These are phyloP conservation scores for Melanostigma gelatinosum DNA, from an alignment of 2,113 vertebrate genomes.

Conservation along the genomic window DNA sequence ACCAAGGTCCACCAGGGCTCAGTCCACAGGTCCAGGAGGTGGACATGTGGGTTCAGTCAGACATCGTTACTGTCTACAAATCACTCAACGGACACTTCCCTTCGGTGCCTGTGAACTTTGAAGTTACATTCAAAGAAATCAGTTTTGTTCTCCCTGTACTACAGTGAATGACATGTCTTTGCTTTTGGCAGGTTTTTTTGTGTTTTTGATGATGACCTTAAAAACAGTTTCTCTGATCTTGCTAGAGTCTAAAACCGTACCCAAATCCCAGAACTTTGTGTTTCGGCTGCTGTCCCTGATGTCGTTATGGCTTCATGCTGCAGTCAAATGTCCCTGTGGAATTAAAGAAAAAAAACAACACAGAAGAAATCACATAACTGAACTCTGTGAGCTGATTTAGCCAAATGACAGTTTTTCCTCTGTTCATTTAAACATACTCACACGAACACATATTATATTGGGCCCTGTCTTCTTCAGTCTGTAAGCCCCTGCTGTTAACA, in stretches of 20 bases:
- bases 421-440: constrained; percentile 32
- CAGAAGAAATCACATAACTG: background rate
- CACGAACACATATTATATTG: constrained; percentile 31
- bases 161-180: background rate
- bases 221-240: background rate
- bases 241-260: background rate
- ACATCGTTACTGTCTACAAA: background rate
- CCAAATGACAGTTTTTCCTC: background rate
- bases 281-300: background rate
- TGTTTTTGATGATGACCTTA: background rate
- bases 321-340: background rate
- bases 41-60: background rate
- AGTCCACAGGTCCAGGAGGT: background rate
- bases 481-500: constrained; percentile 29
- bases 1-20: background rate
- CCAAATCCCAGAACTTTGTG: background rate
- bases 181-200: background rate
- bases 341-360: background rate
- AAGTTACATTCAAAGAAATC: background rate
- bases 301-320: background rate
- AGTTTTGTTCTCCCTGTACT: background rate
- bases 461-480: constrained; percentile 10
- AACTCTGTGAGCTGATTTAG: background rate
- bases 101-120: background rate
- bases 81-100: background rate